Conservation (phyloP, 2,888 invertebrate genomes). For the Rotaria sp. region DNA sequence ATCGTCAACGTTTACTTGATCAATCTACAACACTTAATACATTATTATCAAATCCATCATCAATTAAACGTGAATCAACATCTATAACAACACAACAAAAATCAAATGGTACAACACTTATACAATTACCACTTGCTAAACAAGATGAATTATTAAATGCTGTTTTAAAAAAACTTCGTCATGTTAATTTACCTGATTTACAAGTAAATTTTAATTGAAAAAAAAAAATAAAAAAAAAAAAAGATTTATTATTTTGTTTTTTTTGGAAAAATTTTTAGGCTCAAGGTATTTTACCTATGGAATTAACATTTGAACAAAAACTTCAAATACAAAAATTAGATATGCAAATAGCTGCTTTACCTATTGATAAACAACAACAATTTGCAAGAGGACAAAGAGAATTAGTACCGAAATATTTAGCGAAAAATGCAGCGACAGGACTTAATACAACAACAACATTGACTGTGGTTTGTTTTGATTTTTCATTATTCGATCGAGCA, state of each 20-base stretch:
- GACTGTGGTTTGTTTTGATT: neutral
- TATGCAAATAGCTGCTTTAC: conserved; percentile 4
- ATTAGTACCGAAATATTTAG: conserved; percentile 23
- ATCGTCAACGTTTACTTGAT: conserved; percentile 26
- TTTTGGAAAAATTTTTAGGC: neutral
- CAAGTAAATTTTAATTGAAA: neutral
- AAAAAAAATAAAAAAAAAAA: too few species aligned
- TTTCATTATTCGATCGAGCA: neutral
- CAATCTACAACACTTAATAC: neutral
- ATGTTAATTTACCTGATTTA: neutral
- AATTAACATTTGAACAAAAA: conserved; percentile 10
- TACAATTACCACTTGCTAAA: conserved; percentile 15
- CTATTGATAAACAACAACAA: conserved; percentile 28
- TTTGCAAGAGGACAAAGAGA: neutral
- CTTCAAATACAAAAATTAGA: conserved; percentile 26
- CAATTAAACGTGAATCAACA: neutral
- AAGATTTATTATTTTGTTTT: too few species aligned
- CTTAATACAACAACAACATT: neutral
- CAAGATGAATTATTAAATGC: conserved; percentile 21
- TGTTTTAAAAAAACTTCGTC: neutral
- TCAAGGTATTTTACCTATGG: neutral
- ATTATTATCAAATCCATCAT: neutral
- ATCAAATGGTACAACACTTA: neutral
- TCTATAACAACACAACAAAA: neutral
- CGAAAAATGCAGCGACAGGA: conserved; percentile 1